A percentile compares a stretch with the other conserved stretches of the same genome.
These are phyloP conservation scores for Drosophila nebulosa DNA, from an alignment of 1,140 invertebrate species.

Conservation along the genomic window DNA sequence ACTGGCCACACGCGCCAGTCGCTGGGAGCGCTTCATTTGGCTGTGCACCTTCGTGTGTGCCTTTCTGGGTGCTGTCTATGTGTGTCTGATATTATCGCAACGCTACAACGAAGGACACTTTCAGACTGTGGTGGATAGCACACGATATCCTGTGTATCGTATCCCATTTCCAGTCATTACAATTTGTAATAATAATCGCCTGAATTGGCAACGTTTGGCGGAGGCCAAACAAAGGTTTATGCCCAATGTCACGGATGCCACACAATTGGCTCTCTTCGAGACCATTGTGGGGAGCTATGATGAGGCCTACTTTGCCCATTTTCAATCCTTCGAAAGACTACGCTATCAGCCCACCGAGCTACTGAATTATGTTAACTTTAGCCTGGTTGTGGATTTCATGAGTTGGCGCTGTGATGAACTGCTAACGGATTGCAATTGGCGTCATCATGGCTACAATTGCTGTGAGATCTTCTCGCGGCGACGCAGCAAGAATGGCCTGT, in stretches of 20 bases:
- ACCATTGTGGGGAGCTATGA: conserved; percentile 57
- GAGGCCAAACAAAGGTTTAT: conserved; percentile 57
- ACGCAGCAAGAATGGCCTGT: conserved; percentile 83
- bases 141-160: conserved; percentile 64
- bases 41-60: conserved; percentile 59
- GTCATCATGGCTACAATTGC: conserved; percentile 52
- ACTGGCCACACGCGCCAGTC: conserved; percentile 44
- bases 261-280: conserved; percentile 47
- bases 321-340: conserved; percentile 57
- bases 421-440: conserved; percentile 65
- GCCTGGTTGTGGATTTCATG: conserved; percentile 65
- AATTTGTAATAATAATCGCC: conserved; percentile 74
- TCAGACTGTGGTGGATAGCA: conserved; percentile 75
- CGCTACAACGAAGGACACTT: conserved; percentile 64
- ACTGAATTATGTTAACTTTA: conserved; percentile 67
- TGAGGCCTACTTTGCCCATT: conserved; percentile 56
- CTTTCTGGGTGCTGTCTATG: conserved; percentile 64
- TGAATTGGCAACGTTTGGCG: conserved; percentile 65
- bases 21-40: conserved; percentile 69
- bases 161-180: conserved; percentile 75
- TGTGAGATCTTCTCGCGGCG: conserved; percentile 72
- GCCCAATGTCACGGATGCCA: conserved; percentile 38
- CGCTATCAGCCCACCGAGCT: conserved; percentile 38
- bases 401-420: conserved; percentile 71
- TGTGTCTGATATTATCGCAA: conserved; percentile 64